phyloP scores from a whole-genome alignment of 2,888 invertebrate genomes.

The Abrostola triplasia region DNA sequence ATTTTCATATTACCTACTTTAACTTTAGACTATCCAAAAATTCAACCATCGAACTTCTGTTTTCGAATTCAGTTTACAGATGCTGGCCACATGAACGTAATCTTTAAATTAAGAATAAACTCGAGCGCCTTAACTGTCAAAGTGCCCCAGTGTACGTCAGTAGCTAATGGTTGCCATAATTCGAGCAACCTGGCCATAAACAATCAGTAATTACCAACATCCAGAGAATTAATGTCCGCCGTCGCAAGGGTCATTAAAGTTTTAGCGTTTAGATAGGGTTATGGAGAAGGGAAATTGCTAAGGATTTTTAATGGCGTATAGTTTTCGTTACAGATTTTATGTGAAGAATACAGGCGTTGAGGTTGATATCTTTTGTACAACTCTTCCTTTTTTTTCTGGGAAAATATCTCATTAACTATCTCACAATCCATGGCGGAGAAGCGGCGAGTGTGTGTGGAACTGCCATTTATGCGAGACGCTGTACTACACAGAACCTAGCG shows the following conservation, averaged over 20 bases:
- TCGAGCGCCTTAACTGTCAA: neutral
- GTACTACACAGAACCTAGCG: too few species aligned
- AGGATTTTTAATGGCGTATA: constrained; percentile 19
- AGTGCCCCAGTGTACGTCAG: constrained; percentile 12
- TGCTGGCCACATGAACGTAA: neutral
- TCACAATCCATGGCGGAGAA: too few species aligned
- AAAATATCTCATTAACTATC: too few species aligned
- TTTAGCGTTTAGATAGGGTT: constrained; percentile 31
- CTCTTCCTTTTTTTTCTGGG: too few species aligned
- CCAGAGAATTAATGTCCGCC: constrained; percentile 55
- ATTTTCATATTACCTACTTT: too few species aligned
- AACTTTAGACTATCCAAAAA: too few species aligned
- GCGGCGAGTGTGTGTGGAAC: too few species aligned
- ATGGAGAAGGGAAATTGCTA: constrained; percentile 14
- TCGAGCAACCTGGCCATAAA: constrained; percentile 50
- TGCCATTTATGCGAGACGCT: too few species aligned
- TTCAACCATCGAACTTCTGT: too few species aligned
- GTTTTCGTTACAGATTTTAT: neutral
- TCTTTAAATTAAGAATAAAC: neutral
- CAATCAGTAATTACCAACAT: constrained; percentile 52
- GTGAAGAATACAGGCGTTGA: neutral
- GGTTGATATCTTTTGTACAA: neutral
- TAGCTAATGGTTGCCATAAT: constrained; percentile 49
- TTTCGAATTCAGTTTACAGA: too few species aligned
- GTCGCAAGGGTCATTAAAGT: constrained; percentile 44